These are phyloP conservation scores for Platyrinchus mystaceus DNA, from an alignment of 2,797 vertebrate genomes.

Conservation along the genomic window DNA sequence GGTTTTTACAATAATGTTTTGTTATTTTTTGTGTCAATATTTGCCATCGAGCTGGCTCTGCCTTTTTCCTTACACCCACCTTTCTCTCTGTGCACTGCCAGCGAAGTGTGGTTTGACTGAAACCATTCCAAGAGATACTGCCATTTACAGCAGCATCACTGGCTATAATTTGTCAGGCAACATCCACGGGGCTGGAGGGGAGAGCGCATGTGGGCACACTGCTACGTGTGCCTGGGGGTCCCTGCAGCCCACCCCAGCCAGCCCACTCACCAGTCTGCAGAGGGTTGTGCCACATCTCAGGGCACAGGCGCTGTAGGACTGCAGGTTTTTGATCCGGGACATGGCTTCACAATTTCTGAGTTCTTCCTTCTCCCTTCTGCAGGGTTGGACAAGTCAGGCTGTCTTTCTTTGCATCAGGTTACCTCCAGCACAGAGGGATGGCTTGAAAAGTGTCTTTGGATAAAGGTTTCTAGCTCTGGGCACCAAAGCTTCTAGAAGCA, in stretches of 20 bases:
- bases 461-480: neutral
- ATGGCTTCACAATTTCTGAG: neutral
- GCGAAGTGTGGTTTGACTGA: neutral
- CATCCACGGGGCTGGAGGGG: fast-evolving
- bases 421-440: neutral
- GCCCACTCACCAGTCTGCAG: fast-evolving
- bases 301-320: fast-evolving
- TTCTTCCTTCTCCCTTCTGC: neutral
- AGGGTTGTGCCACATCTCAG: neutral
- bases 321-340: neutral
- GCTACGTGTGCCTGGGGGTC: fast-evolving
- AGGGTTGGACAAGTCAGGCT: neutral
- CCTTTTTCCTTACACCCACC: constrained; percentile 13
- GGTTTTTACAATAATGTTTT: constrained; percentile 1
- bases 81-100: neutral
- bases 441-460: neutral
- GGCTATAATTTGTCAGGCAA: neutral
- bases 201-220: neutral
- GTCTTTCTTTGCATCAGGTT: neutral
- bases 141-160: neutral
- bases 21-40: constrained; percentile 14
- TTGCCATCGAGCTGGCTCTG: neutral
- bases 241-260: neutral
- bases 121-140: neutral
- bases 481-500: neutral